Evolutionary conservation across 2,113 vertebrate genomes (phyloP).

Genomic region (Rhadina sibilatrix): DNA sequence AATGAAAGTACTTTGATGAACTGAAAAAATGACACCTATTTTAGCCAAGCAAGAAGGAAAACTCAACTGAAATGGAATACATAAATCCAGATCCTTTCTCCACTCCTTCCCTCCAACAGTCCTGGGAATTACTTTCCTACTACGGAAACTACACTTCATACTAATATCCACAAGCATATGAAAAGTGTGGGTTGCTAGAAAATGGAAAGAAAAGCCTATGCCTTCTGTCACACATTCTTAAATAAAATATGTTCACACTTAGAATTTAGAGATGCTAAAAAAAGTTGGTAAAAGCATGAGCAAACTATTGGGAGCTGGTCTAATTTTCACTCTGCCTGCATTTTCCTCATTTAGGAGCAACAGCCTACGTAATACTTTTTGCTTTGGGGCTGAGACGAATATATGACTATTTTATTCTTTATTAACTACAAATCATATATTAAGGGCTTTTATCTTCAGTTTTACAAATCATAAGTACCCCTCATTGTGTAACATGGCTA

Average conservation of each 20-base stretch:
- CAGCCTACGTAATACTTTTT: neutral
- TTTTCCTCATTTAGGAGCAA: neutral
- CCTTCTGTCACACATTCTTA: slow-evolving; percentile 40
- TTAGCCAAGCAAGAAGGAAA: neutral
- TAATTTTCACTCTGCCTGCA: slow-evolving; percentile 22
- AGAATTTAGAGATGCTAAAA: slow-evolving; percentile 2
- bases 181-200: slow-evolving; percentile 22
- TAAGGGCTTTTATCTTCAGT: neutral
- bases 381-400: neutral
- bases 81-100: neutral
- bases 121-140: neutral
- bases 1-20: neutral
- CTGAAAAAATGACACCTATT: neutral
- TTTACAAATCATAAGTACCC: neutral
- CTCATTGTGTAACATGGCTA: neutral
- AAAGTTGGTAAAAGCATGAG: neutral
- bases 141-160: neutral
- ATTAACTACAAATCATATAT: neutral
- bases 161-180: neutral
- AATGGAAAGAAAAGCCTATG: neutral
- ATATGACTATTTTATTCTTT: neutral
- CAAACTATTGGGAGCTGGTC: slow-evolving; percentile 34
- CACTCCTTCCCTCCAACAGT: neutral
- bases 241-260: slow-evolving; percentile 51
- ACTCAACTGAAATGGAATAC: neutral